Percentiles rank a stretch among this genome's conserved stretches.
phyloP scores from a whole-genome alignment of 2,113 vertebrate species.

The Felis chaus region DNA sequence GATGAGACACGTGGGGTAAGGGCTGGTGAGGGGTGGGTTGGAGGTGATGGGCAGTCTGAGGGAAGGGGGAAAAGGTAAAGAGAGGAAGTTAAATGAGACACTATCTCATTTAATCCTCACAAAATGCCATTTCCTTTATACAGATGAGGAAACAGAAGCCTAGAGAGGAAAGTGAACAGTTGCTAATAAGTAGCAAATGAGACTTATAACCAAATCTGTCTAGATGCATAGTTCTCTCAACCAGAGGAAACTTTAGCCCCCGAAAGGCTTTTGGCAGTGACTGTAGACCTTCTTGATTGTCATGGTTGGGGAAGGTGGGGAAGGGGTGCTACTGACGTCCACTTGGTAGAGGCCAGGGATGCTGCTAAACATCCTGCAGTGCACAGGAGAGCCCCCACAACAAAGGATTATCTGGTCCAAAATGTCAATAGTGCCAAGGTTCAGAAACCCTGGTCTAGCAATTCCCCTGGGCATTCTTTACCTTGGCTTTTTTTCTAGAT shows the following conservation, averaged over 20 bases:
- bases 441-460: background rate
- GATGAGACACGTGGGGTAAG: background rate
- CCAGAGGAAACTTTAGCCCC: background rate
- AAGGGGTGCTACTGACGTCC: conserved; percentile 36
- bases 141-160: background rate
- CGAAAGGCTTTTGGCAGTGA: background rate
- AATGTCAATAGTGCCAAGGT: background rate
- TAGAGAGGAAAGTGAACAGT: background rate
- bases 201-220: background rate
- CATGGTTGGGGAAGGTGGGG: background rate
- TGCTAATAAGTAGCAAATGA: background rate
- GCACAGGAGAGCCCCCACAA: background rate
- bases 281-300: background rate
- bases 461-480: background rate
- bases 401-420: background rate
- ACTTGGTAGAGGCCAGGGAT: background rate
- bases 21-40: background rate
- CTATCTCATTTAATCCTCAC: background rate
- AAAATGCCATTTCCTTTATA: background rate
- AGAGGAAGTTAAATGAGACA: background rate
- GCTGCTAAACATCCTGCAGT: background rate
- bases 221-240: background rate
- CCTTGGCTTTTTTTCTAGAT: background rate
- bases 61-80: background rate
- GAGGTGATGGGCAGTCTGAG: accelerated